These are phyloP conservation scores for Petromus typicus DNA, from an alignment of 2,113 vertebrate species.

Conservation along the genomic window DNA sequence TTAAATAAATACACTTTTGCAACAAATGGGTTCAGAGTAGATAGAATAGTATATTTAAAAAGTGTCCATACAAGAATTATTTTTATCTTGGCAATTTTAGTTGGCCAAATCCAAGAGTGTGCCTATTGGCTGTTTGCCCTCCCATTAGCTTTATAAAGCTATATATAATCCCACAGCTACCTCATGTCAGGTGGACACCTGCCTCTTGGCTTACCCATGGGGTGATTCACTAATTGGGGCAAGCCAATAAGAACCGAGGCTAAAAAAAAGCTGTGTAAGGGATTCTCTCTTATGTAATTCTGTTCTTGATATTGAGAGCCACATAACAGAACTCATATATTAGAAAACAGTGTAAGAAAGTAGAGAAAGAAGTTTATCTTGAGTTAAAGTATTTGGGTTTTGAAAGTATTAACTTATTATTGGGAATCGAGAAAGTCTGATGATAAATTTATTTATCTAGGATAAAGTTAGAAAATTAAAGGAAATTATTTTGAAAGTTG, in stretches of 20 bases:
- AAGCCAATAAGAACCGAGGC: neutral
- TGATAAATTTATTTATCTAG: neutral
- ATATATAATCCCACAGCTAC: neutral
- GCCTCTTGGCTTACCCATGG: neutral
- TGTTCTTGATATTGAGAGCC: neutral
- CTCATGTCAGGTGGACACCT: neutral
- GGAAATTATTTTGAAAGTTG: neutral
- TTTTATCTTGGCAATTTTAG: neutral
- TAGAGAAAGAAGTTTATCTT: neutral
- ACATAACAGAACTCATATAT: neutral
- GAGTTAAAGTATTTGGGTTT: neutral
- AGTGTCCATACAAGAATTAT: neutral
- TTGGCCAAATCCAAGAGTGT: neutral
- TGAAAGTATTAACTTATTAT: neutral
- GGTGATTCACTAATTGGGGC: neutral
- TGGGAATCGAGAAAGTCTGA: neutral
- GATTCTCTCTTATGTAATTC: neutral
- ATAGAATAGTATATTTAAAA: neutral
- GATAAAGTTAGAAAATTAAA: neutral
- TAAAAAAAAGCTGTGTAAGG: constrained; percentile 25
- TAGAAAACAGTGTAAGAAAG: neutral
- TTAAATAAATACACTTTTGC: neutral
- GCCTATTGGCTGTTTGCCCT: neutral
- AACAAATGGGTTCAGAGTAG: neutral
- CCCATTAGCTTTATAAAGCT: neutral